Conservation (phyloP, 2,113 vertebrate species). For the Crotalus horridus region DNA sequence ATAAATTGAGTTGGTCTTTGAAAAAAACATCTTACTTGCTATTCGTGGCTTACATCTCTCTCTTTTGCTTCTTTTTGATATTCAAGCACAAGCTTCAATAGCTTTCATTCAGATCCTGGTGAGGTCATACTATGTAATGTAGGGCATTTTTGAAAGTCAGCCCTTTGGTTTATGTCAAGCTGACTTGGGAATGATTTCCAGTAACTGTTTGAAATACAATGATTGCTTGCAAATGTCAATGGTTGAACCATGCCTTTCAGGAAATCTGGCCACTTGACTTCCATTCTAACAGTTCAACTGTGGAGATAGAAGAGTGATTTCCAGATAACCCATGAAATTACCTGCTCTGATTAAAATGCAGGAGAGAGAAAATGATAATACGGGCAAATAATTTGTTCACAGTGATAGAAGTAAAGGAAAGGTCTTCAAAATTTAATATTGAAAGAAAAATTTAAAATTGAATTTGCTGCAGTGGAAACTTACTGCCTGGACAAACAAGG, state of each 20-base stretch:
- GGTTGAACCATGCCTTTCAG: background rate
- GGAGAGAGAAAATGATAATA: background rate
- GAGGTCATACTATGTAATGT: constrained; percentile 1
- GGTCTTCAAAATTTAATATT: too few relatives aligned
- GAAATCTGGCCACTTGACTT: background rate
- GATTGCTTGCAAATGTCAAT: background rate
- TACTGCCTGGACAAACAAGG: too few relatives aligned
- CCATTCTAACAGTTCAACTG: background rate
- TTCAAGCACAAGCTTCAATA: background rate
- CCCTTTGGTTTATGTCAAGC: background rate
- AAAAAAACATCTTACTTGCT: constrained; percentile 2
- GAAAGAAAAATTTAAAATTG: too few relatives aligned
- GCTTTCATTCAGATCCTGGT: constrained; percentile 20
- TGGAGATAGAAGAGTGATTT: background rate
- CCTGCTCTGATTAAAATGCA: background rate
- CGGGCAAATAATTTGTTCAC: background rate
- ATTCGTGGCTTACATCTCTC: constrained; percentile 13
- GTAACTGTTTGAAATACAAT: background rate
- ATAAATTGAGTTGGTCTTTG: constrained; percentile 39
- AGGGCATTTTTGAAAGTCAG: constrained; percentile 15
- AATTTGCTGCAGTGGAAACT: too few relatives aligned
- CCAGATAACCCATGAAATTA: background rate
- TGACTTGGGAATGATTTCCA: background rate
- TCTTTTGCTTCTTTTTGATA: background rate
- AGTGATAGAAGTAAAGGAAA: too few relatives aligned